Evolutionary conservation across 2,888 invertebrate species (phyloP).

Genomic region (Eretmocerus hayati): DNA sequence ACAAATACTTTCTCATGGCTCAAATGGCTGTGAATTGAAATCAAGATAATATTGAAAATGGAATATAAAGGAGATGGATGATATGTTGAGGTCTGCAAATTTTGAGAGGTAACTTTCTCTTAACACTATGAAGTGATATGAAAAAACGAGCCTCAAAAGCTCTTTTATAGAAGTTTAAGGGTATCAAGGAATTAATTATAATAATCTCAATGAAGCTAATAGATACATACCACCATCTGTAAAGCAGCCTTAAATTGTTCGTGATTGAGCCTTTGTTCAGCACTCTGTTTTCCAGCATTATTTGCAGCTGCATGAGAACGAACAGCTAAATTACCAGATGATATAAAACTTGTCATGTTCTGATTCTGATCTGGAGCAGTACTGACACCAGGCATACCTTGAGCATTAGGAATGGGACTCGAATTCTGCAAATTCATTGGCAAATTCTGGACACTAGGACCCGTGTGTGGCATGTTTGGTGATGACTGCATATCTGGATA

Average conservation of each 20-base stretch:
- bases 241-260: slow-evolving; percentile 94
- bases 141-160: no score
- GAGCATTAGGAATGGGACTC: slow-evolving; percentile 42
- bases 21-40: no score
- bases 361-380: slow-evolving; percentile 53
- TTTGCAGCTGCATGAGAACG: slow-evolving; percentile 34
- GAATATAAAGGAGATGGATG: no score
- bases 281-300: slow-evolving; percentile 54
- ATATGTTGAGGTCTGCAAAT: no score
- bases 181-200: no score
- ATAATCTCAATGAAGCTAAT: no score
- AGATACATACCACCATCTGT: slow-evolving; percentile 78
- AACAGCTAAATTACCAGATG: slow-evolving; percentile 40
- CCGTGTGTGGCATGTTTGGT: slow-evolving; percentile 41
- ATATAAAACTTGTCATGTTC: slow-evolving; percentile 52
- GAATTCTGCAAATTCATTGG: slow-evolving; percentile 44
- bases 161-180: no score
- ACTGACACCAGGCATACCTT: slow-evolving; percentile 31
- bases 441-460: slow-evolving; percentile 37
- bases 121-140: no score
- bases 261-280: slow-evolving; percentile 84
- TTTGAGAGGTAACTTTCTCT: no score
- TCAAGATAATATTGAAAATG: no score
- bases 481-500: slow-evolving; percentile 47
- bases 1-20: no score